These are phyloP conservation scores for Aphidius ervi DNA, from an alignment of 1,140 invertebrate genomes.

Conservation along the genomic window DNA sequence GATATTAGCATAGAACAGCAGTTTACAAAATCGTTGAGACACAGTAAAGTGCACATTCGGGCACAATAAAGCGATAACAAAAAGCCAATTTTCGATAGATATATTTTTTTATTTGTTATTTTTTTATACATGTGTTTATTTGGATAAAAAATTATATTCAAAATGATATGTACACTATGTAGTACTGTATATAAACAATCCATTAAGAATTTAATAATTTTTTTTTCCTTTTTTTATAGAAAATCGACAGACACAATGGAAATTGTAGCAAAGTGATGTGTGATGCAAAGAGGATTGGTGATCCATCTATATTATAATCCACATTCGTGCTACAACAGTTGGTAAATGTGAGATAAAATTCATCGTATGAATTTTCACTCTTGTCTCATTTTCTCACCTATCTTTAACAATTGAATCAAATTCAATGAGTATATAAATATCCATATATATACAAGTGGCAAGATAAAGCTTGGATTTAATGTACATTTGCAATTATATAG, in stretches of 20 bases:
- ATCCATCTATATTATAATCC: conserved; percentile 33
- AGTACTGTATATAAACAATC: neutral
- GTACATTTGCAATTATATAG: too few species aligned
- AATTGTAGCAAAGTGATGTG: conserved; percentile 9
- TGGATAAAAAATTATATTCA: neutral
- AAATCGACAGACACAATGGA: neutral
- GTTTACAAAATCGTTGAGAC: conserved; percentile 51
- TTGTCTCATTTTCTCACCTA: too few species aligned
- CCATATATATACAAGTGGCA: too few species aligned
- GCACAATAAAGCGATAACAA: conserved; percentile 43
- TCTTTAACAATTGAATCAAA: too few species aligned
- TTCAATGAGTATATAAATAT: too few species aligned
- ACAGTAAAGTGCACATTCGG: conserved; percentile 43
- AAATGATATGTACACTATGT: neutral
- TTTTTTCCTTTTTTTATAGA: neutral
- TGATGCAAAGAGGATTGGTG: conserved; percentile 44
- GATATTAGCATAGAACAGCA: conserved; percentile 52
- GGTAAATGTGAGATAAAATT: conserved; percentile 48
- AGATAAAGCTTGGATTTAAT: too few species aligned
- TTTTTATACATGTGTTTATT: neutral
- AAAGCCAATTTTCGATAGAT: conserved; percentile 29
- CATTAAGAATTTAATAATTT: neutral
- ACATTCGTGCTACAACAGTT: conserved; percentile 44
- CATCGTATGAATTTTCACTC: conserved; percentile 20
- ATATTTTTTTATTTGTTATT: neutral